Evolutionary conservation across 2,888 invertebrate species (phyloP).

Genomic region (Cynaeus angustus): DNA sequence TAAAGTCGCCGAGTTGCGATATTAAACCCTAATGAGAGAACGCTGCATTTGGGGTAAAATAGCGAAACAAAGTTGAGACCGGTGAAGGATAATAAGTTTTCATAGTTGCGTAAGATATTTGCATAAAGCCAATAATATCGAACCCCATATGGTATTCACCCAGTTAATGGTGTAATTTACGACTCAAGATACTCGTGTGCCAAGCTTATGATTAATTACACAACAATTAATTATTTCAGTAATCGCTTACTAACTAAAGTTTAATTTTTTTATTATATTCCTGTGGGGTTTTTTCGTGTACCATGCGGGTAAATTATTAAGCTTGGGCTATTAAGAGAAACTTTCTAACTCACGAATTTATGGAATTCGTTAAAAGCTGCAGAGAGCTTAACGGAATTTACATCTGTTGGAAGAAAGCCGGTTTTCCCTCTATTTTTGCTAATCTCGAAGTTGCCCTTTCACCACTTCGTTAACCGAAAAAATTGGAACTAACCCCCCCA

Average conservation of each 20-base stretch:
- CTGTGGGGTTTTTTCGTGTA: background rate
- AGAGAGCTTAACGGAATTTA: conserved; percentile 47
- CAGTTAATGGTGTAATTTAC: conserved; percentile 36
- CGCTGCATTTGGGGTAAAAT: conserved; percentile 18
- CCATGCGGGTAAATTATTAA: conserved; percentile 36
- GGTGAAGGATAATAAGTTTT: conserved; percentile 28
- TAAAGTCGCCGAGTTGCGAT: background rate
- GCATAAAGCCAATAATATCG: conserved; percentile 36
- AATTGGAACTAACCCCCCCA: no score
- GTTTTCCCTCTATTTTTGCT: conserved; percentile 43
- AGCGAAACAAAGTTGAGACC: conserved; percentile 32
- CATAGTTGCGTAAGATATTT: conserved; percentile 22
- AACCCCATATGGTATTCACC: conserved; percentile 36
- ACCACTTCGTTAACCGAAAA: background rate
- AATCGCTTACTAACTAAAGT: conserved; percentile 2
- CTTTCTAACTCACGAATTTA: conserved; percentile 48
- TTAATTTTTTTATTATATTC: conserved; percentile 12
- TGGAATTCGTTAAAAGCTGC: conserved; percentile 49
- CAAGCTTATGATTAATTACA: conserved; percentile 39
- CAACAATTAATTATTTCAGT: conserved; percentile 41
- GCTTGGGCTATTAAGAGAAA: conserved; percentile 38
- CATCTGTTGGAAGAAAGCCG: conserved; percentile 43
- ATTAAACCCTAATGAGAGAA: background rate
- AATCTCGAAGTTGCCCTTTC: conserved; percentile 23
- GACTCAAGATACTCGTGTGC: conserved; percentile 32